These are phyloP conservation scores for Eumerus sabulonum DNA, from an alignment of 2,888 invertebrate genomes.

Conservation along the genomic window DNA sequence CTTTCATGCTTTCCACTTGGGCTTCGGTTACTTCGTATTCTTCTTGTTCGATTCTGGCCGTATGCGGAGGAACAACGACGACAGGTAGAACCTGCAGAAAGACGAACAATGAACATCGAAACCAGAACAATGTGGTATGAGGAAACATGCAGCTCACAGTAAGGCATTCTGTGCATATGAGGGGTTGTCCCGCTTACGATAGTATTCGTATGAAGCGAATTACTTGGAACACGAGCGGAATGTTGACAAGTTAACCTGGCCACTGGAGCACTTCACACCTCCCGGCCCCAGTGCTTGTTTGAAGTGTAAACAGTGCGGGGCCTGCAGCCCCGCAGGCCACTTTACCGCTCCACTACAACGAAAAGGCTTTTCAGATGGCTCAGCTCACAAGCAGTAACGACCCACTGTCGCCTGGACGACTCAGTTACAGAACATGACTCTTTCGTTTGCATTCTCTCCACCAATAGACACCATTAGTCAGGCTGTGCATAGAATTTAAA, in stretches of 20 bases:
- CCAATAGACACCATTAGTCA: not conserved
- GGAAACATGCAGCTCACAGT: slow-evolving; percentile 23
- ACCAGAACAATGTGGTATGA: slow-evolving; percentile 52
- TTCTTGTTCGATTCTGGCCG: slow-evolving; percentile 40
- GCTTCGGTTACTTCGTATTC: not conserved
- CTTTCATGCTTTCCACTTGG: slow-evolving; percentile 15
- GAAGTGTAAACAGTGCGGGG: not conserved
- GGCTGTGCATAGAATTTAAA: slow-evolving; percentile 47
- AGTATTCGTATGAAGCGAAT: slow-evolving; percentile 4
- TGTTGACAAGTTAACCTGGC: not conserved
- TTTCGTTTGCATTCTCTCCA: slow-evolving; percentile 39
- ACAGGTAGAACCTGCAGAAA: slow-evolving; percentile 32
- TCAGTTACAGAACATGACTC: slow-evolving; percentile 38
- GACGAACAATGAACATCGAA: slow-evolving; percentile 21
- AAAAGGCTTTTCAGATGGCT: not conserved
- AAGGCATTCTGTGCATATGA: slow-evolving; percentile 28
- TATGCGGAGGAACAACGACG: slow-evolving; percentile 23
- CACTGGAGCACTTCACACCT: too few relatives aligned
- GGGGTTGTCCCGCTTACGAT: slow-evolving; percentile 58
- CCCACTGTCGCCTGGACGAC: slow-evolving; percentile 24
- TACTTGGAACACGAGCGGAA: not conserved
- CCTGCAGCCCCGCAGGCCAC: too few relatives aligned
- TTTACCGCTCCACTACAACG: too few relatives aligned
- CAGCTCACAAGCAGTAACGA: slow-evolving; percentile 36
- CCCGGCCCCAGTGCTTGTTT: not conserved